A percentile compares a stretch with the other conserved stretches of the same genome.
Conservation (phyloP, 2,888 invertebrate genomes). For the Sinohyriopsis cumingii region DNA sequence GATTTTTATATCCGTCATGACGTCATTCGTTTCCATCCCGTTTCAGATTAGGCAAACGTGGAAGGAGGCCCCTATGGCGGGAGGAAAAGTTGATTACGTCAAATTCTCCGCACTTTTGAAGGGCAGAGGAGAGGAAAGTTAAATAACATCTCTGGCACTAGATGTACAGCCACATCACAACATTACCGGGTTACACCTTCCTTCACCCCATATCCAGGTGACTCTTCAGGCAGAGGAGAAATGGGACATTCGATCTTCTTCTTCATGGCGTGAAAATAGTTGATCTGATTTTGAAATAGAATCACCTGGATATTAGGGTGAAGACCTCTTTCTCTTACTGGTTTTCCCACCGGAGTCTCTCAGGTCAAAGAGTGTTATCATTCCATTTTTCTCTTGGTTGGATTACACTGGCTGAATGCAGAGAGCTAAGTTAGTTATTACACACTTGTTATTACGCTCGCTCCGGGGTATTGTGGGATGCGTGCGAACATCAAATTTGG, state of each 20-base stretch:
- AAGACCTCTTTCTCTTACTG: constrained; percentile 30
- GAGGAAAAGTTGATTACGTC: constrained; percentile 74
- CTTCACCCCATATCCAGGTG: constrained; percentile 16
- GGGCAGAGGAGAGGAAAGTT: constrained; percentile 73
- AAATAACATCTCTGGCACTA: too few species aligned
- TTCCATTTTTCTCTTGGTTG: constrained; percentile 45
- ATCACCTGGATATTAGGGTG: constrained; percentile 39
- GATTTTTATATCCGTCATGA: not conserved
- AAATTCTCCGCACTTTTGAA: constrained; percentile 74
- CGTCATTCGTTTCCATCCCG: constrained; percentile 7
- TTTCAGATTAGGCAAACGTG: constrained; percentile 70
- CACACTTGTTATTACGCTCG: too few species aligned
- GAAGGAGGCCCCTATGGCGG: constrained; percentile 73
- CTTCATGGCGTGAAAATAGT: not conserved
- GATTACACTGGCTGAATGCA: too few species aligned
- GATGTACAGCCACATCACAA: constrained; percentile 14
- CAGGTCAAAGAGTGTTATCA: constrained; percentile 66
- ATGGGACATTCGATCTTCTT: constrained; percentile 4
- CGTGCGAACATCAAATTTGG: too few species aligned
- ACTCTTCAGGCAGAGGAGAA: constrained; percentile 8
- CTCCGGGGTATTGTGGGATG: too few species aligned
- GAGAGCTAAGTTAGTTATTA: too few species aligned
- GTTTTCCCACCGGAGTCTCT: constrained; percentile 42
- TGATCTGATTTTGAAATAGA: constrained; percentile 15
- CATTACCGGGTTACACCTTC: constrained; percentile 11